phyloP scores from a whole-genome alignment of 2,888 invertebrate genomes.

The Mycalesis mineus region DNA sequence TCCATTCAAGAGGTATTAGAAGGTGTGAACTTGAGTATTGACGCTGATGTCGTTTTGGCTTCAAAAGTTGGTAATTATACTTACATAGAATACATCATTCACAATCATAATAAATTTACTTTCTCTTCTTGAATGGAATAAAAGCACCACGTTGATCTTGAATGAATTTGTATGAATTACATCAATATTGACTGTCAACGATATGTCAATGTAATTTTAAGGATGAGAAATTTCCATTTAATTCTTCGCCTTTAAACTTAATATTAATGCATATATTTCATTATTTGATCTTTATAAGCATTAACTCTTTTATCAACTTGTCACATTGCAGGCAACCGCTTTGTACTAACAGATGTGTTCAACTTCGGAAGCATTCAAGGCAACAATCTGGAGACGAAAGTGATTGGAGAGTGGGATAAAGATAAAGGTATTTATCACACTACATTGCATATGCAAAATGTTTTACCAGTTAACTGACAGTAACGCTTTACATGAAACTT shows the following conservation, averaged over 20 bases:
- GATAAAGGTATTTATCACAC: constrained; percentile 37
- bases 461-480: background rate
- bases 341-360: constrained; percentile 50
- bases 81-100: too few species aligned
- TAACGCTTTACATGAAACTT: too few species aligned
- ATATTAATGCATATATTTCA: too few species aligned
- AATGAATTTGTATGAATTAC: too few species aligned
- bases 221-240: too few species aligned
- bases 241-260: too few species aligned
- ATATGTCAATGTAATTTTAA: too few species aligned
- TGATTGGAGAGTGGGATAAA: constrained; percentile 46
- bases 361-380: constrained; percentile 65
- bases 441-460: background rate
- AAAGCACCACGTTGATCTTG: too few species aligned
- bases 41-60: constrained; percentile 51
- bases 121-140: too few species aligned
- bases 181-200: too few species aligned
- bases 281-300: too few species aligned
- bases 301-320: background rate
- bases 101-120: too few species aligned
- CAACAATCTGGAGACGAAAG: constrained; percentile 46
- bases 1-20: constrained; percentile 37
- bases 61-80: constrained; percentile 38
- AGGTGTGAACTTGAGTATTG: constrained; percentile 52
- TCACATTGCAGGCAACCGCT: constrained; percentile 40